phyloP scores from a whole-genome alignment of 2,797 vertebrate genomes.

The Rhinatrema bivittatum region DNA sequence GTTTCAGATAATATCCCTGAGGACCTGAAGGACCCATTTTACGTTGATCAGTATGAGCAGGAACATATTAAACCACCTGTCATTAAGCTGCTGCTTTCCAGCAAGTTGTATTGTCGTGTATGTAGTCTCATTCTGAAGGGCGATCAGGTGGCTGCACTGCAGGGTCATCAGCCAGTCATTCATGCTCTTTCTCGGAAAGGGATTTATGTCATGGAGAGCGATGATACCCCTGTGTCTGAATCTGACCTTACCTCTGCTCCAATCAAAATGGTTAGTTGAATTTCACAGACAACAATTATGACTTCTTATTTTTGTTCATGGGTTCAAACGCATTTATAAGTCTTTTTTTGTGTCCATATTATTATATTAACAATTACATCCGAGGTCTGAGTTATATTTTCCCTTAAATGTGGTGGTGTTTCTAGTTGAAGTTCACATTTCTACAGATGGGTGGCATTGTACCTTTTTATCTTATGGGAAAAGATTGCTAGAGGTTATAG shows the following conservation, averaged over 20 bases:
- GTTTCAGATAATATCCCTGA: constrained; percentile 87
- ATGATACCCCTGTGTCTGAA: constrained; percentile 82
- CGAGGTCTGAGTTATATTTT: no score
- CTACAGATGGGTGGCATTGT: no score
- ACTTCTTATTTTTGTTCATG: no score
- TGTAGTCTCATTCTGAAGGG: constrained; percentile 91
- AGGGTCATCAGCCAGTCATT: constrained; percentile 89
- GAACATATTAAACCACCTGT: constrained; percentile 96
- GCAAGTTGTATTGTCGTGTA: constrained; percentile 93
- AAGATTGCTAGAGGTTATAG: no score
- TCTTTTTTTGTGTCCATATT: no score
- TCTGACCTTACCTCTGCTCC: constrained; percentile 76
- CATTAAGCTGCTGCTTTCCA: constrained; percentile 82
- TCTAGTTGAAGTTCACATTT: no score
- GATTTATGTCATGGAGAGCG: constrained; percentile 93
- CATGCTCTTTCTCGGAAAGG: constrained; percentile 91
- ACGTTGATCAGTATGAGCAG: constrained; percentile 94
- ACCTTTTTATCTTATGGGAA: no score
- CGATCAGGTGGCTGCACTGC: constrained; percentile 82
- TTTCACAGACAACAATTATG: no score
- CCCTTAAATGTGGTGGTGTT: no score
- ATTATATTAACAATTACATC: no score
- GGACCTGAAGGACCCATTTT: constrained; percentile 91
- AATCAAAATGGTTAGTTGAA: constrained; percentile 97
- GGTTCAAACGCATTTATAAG: no score